Conservation (phyloP, 2,113 vertebrate genomes). For the Lepus americanus region DNA sequence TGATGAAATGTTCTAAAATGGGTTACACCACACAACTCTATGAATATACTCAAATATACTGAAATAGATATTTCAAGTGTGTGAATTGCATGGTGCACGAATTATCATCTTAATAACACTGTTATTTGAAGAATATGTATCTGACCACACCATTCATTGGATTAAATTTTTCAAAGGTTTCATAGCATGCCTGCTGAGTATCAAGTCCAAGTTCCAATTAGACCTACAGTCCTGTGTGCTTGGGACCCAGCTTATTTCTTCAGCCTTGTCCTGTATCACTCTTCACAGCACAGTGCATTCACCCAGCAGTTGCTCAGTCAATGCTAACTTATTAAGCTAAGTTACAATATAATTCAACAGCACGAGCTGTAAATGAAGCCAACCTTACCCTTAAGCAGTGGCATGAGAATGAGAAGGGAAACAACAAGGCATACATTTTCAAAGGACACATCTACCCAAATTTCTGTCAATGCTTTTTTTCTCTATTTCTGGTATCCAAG, state of each 20-base stretch:
- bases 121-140: neutral
- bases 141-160: neutral
- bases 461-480: neutral
- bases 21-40: neutral
- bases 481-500: neutral
- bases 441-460: neutral
- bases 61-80: neutral
- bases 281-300: fast-evolving
- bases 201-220: neutral
- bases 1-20: neutral
- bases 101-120: neutral
- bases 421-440: neutral
- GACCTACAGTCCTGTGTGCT: neutral
- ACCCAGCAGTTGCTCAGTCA: neutral
- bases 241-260: neutral
- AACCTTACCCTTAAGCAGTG: neutral
- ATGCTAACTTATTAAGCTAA: neutral
- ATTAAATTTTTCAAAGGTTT: neutral
- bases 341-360: neutral
- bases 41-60: neutral
- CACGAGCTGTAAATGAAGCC: neutral
- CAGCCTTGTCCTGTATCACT: neutral
- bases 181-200: neutral
- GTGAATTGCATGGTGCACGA: neutral
- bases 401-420: neutral